Conservation (phyloP, 1,140 invertebrate genomes). For the Lordiphosa stackelbergi region DNA sequence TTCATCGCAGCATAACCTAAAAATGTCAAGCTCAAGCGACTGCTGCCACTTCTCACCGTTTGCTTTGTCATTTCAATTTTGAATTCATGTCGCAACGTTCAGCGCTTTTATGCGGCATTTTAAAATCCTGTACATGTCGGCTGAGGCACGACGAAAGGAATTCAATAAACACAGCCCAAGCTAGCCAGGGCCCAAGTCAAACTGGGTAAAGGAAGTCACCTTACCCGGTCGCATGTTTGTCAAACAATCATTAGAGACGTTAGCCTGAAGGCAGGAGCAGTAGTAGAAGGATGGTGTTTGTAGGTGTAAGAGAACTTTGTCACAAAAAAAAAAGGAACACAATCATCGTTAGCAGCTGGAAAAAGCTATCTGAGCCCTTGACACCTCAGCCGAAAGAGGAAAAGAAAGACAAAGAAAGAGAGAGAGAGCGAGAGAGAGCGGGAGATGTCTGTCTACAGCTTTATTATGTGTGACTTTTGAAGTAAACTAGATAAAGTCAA, state of each 20-base stretch:
- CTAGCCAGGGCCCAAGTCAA: conserved; percentile 10
- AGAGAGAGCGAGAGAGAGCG: too few relatives aligned
- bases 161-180: conserved; percentile 63
- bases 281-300: conserved; percentile 14
- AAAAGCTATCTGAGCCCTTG: conserved; percentile 18
- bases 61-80: conserved; percentile 66
- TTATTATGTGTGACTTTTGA: conserved; percentile 37
- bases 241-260: conserved; percentile 72
- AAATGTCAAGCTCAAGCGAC: conserved; percentile 64
- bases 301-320: conserved; percentile 10
- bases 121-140: conserved; percentile 69
- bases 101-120: conserved; percentile 65
- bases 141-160: conserved; percentile 46
- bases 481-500: conserved; percentile 26
- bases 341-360: conserved; percentile 58
- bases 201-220: not conserved
- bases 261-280: conserved; percentile 20
- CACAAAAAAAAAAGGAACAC: conserved; percentile 32
- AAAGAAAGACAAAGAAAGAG: not conserved
- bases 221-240: conserved; percentile 50
- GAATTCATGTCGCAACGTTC: conserved; percentile 61
- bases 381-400: conserved; percentile 16
- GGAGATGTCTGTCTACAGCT: conserved; percentile 34
- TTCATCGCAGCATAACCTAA: conserved; percentile 70
- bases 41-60: conserved; percentile 29